Conservation (phyloP, 2,888 invertebrate species). For the Chloroclysta siterata region DNA sequence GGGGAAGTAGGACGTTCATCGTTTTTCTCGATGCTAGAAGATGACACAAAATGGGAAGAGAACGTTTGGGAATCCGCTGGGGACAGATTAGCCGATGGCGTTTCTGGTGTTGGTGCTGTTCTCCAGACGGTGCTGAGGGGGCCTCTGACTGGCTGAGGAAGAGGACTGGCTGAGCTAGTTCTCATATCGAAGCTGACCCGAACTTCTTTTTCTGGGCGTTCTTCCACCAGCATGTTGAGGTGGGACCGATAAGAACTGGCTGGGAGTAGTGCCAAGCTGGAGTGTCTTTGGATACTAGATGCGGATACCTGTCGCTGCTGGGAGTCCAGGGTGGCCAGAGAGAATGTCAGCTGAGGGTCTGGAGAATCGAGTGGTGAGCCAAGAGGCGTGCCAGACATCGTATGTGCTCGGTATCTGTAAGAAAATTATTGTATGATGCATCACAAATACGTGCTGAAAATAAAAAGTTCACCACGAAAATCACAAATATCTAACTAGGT, state of each 20-base stretch:
- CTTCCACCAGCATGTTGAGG: slow-evolving; percentile 79
- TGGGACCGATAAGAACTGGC: slow-evolving; percentile 81
- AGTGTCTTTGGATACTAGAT: slow-evolving; percentile 78
- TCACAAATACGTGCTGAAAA: neutral
- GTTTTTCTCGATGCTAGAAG: slow-evolving; percentile 77
- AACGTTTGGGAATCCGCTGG: slow-evolving; percentile 86
- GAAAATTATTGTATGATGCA: neutral
- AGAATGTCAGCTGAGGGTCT: slow-evolving; percentile 88
- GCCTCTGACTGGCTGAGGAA: slow-evolving; percentile 72
- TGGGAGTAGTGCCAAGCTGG: slow-evolving; percentile 76
- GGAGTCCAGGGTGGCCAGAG: slow-evolving; percentile 85
- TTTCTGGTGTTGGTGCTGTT: slow-evolving; percentile 86
- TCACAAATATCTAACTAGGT: neutral
- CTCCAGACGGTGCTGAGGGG: slow-evolving; percentile 77
- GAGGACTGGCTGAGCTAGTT: slow-evolving; percentile 66
- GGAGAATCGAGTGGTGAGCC: slow-evolving; percentile 94
- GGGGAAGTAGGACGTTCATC: slow-evolving; percentile 80
- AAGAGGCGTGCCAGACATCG: slow-evolving; percentile 91
- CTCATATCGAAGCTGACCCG: slow-evolving; percentile 78
- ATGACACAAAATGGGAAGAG: slow-evolving; percentile 86
- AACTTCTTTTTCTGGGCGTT: slow-evolving; percentile 77
- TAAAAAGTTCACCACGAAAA: neutral
- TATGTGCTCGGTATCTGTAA: slow-evolving; percentile 92
- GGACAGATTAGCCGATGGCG: slow-evolving; percentile 88
- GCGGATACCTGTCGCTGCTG: slow-evolving; percentile 87